Evolutionary conservation across 1,140 invertebrate genomes (phyloP), one percentile per base, ranked within the genome.

Genomic region (Scaptomyza graminum): DNA sequence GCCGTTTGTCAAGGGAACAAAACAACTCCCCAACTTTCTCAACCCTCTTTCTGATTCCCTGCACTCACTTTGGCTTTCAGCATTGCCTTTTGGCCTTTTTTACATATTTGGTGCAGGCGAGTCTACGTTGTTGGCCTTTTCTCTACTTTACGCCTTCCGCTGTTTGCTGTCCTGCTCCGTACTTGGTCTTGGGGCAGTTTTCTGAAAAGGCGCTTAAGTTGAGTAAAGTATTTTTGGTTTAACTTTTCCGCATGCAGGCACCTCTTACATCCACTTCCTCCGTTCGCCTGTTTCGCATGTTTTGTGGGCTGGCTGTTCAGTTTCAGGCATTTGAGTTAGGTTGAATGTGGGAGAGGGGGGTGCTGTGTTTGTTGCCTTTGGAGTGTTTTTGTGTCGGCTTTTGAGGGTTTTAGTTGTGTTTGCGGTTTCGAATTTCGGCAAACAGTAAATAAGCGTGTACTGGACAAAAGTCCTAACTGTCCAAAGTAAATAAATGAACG

Each of bases 381-480:
- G 50, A 50, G 50, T 46, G 54, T 55, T 52, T 34, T 13, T 46
- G 51, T 56, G 54, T 43, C 28, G 76, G 47, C 47, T 37, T 22
- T 52, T n/a, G 37, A 12, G 37, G 46, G 57, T 37, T 59, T 54
- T 73, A 72, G 79, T 75, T 83, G 71, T 84, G 67, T 76, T 85
- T 84, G 76, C 46, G 81, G 81, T 84, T 68, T 85, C 81, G 47
- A 74, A 77, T 85, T 85, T 85, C 82, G 69, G 71, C 73, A 78
- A 85, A 87, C 74, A 78, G 78, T 78, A 85, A 82, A 85, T 77
- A 85, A 87, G 74, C 63, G 54, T 79, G 65, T 59, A 61, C 55
- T 47, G 50, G 54, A 61, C 56, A 57, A 76, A 79, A 55, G 47
- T 13, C 56, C 50, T 37, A 75, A 75, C 73, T 72, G 49, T 51